Percentiles rank a stretch among this genome's conserved stretches.
These are phyloP conservation scores for Cosmia trapezina DNA, from an alignment of 2,888 invertebrate species.

Conservation along the genomic window DNA sequence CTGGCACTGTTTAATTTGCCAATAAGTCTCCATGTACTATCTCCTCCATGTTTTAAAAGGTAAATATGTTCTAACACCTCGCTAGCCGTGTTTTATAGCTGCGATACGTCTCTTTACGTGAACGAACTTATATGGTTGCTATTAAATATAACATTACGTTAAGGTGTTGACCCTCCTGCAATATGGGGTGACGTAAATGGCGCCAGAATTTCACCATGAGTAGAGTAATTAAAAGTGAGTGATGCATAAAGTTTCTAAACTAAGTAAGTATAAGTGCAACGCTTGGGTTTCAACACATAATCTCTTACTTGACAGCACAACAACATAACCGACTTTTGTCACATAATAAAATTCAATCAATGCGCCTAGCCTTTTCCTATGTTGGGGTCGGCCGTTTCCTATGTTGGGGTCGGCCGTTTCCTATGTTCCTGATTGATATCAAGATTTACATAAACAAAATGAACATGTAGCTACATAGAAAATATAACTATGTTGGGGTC, in stretches of 20 bases:
- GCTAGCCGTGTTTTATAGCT: slow-evolving; percentile 43
- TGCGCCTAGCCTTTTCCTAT: too few relatives aligned
- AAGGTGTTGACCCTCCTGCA: slow-evolving; percentile 7
- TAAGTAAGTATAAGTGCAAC: neutral
- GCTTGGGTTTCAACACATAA: too few relatives aligned
- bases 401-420: too few relatives aligned
- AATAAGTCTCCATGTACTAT: slow-evolving; percentile 8
- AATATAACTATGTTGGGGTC: too few relatives aligned
- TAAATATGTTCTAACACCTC: slow-evolving; percentile 48
- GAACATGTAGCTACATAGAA: too few relatives aligned
- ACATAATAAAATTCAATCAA: too few relatives aligned
- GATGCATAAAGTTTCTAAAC: neutral
- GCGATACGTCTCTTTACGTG: slow-evolving; percentile 42
- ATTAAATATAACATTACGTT: slow-evolving; percentile 27
- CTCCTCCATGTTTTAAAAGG: slow-evolving; percentile 21
- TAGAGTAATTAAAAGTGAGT: neutral
- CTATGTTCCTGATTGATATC: too few relatives aligned
- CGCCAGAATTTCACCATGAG: neutral
- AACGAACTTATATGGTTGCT: slow-evolving; percentile 41
- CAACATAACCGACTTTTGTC: neutral
- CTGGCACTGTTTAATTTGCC: neutral
- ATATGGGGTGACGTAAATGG: neutral
- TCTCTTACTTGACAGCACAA: neutral
- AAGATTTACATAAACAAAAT: too few relatives aligned
- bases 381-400: too few relatives aligned